phyloP scores from a whole-genome alignment of 2,113 vertebrate species.

The Xiphophorus maculatus region DNA sequence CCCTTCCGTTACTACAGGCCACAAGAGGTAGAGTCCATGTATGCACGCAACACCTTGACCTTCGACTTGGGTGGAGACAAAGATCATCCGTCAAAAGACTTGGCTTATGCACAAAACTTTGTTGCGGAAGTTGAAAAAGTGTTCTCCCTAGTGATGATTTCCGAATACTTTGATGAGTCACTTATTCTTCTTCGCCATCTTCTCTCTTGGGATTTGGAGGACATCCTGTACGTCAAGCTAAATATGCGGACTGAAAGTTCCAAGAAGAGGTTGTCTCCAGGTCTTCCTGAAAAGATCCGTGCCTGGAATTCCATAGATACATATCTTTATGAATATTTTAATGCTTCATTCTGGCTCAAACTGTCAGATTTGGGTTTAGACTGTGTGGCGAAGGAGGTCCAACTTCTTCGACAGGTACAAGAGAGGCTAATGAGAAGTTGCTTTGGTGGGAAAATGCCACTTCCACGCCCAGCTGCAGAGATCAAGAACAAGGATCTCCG shows the following conservation, averaged over 20 bases:
- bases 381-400: constrained; percentile 83
- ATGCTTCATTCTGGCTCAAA: constrained; percentile 84
- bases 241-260: constrained; percentile 85
- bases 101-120: constrained; percentile 75
- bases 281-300: constrained; percentile 75
- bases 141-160: constrained; percentile 89
- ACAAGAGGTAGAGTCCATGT: constrained; percentile 84
- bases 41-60: constrained; percentile 85
- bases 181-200: constrained; percentile 86
- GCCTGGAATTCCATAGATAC: constrained; percentile 86
- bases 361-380: constrained; percentile 75
- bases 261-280: constrained; percentile 75
- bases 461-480: constrained; percentile 75
- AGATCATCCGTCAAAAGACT: constrained; percentile 70
- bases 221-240: constrained; percentile 86
- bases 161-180: constrained; percentile 89
- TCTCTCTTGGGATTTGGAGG: constrained; percentile 87
- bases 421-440: constrained; percentile 81
- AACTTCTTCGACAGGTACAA: constrained; percentile 76
- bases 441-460: constrained; percentile 76
- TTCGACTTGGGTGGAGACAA: constrained; percentile 87
- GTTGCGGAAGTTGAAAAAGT: constrained; percentile 79
- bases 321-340: constrained; percentile 85
- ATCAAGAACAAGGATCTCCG: constrained; percentile 87
- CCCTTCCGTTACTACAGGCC: constrained; percentile 84